These are phyloP conservation scores for Holotrichia oblita DNA, from an alignment of 1,140 invertebrate genomes.

Conservation along the genomic window DNA sequence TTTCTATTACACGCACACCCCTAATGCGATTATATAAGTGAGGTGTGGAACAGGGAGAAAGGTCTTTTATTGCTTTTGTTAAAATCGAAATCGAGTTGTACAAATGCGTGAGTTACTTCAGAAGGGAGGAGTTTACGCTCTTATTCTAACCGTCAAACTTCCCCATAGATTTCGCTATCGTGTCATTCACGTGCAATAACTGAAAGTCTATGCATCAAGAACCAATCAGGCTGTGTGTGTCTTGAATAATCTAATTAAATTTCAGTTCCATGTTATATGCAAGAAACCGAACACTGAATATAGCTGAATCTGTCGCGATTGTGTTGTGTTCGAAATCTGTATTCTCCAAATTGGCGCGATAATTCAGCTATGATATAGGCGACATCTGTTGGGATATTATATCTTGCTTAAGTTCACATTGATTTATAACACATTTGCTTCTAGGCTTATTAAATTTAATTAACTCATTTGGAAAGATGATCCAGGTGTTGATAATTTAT, in stretches of 20 bases:
- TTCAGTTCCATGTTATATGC: slow-evolving; percentile 31
- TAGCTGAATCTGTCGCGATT: slow-evolving; percentile 28
- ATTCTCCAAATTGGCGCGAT: slow-evolving; percentile 38
- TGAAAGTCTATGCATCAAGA: slow-evolving; percentile 40
- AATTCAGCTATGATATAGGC: slow-evolving; percentile 17
- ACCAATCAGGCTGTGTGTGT: slow-evolving; percentile 36
- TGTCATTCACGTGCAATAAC: slow-evolving; percentile 39
- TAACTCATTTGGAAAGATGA: slow-evolving; percentile 36
- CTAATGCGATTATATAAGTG: not conserved
- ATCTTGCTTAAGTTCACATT: slow-evolving; percentile 38
- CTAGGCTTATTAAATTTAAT: slow-evolving; percentile 44
- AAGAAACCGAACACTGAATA: slow-evolving; percentile 29
- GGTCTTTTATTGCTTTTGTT: slow-evolving; percentile 24
- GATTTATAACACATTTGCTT: not conserved
- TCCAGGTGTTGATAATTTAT: slow-evolving; percentile 38
- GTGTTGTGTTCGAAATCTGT: slow-evolving; percentile 7
- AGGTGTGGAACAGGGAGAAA: not conserved
- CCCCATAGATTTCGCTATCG: not conserved
- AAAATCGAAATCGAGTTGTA: not conserved
- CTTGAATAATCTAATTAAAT: slow-evolving; percentile 40
- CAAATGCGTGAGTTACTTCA: slow-evolving; percentile 8
- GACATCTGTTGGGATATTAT: slow-evolving; percentile 43
- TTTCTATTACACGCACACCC: slow-evolving; percentile 1
- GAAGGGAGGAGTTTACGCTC: not conserved
- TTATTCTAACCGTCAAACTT: not conserved